These are phyloP conservation scores for Phalacrocorax carbo DNA, from an alignment of 2,113 vertebrate species.

Conservation along the genomic window DNA sequence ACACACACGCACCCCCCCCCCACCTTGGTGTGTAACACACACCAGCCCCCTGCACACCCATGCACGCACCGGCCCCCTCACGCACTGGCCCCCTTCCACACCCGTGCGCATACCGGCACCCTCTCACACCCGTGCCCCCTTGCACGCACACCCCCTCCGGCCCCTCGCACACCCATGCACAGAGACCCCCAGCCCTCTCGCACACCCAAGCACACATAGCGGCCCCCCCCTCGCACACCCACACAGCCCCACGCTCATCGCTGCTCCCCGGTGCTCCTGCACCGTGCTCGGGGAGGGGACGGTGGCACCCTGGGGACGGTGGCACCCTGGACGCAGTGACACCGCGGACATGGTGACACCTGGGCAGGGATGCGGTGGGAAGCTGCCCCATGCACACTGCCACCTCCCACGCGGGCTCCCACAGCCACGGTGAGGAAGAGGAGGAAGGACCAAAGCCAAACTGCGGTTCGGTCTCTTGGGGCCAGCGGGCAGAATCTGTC, in stretches of 20 bases:
- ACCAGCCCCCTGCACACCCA: neutral
- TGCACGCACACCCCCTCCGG: neutral
- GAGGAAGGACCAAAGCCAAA: neutral
- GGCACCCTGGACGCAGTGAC: neutral
- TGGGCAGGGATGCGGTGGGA: neutral
- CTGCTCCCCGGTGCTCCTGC: neutral
- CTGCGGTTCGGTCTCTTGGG: neutral
- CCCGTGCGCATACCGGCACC: neutral
- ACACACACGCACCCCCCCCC: neutral
- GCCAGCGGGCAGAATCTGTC: neutral
- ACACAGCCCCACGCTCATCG: fast-evolving
- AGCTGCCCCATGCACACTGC: neutral
- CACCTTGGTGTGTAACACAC: too few species aligned
- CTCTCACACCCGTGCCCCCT: neutral
- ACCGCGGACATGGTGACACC: neutral
- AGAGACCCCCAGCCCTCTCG: too few species aligned
- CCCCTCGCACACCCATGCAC: neutral
- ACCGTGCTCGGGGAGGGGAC: neutral
- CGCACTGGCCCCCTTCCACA: neutral
- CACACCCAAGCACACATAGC: neutral
- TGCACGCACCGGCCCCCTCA: too few species aligned
- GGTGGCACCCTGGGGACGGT: neutral
- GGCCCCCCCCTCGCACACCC: neutral
- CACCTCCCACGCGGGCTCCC: neutral
- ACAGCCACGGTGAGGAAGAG: neutral